Base-by-base conservation (phyloP, 2,888 invertebrate genomes). In the Calliphora vomitoria region DNA sequence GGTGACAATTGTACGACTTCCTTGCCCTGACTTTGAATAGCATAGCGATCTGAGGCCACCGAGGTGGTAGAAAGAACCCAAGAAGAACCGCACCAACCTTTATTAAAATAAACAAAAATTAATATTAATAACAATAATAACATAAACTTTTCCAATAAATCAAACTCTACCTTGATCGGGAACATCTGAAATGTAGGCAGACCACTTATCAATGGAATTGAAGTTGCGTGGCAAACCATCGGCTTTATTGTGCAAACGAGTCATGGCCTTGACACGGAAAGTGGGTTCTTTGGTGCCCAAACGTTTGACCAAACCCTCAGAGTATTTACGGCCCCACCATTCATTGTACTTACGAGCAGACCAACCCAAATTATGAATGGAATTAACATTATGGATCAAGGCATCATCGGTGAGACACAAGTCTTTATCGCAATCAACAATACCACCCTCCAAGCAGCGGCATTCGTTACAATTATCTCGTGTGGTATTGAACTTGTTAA, bases 21-120 rank as follows among this genome's bases (percentile, higher is more conserved):
- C 11, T 94, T 94, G 0, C 98, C 98, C 90, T 96, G 96, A 8
- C 97, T 97, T 93, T 98, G 97, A 89, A 99, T 97, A 6, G 97
- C 97, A 90, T 97, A 96, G 91, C 97, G 95, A 93, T 97, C 97
- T 72, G 97, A 96, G 79, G 96, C 96, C 55, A 98, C 96, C 15
- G 96, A 95, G 13, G 97, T 96, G 0, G 98, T 97, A 0, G 98
- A 97, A 38, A 99, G 95, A 0, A 98, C 98, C 99, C 99, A 99
- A 3, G 98, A 98, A 0, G 98, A 96, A 0, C 97, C 98, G 92
- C 99, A 94, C 94, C 96, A 95, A 25, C 95, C 95, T 91, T 6
- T 31, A 76, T 8, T 18, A 15, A 15, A 41, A 60, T 55, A 74
- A 75, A n/a, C 20, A 25, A 13, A 20, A n/a, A n/a, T n/a, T n/a